Conservation (phyloP, 2,113 vertebrate genomes). For the Chascanopsetta lugubris region DNA sequence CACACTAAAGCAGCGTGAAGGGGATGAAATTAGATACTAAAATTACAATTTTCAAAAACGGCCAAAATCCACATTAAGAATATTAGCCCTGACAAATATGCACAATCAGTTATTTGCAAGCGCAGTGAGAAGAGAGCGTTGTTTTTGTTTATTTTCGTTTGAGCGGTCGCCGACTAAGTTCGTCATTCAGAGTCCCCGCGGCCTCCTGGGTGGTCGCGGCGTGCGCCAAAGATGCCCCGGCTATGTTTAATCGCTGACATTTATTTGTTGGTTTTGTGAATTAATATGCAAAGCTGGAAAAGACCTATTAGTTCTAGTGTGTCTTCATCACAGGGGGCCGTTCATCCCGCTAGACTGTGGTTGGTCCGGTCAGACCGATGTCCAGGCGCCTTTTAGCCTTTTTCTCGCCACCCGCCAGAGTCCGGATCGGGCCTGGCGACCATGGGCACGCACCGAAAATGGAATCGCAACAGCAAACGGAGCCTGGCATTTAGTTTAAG, state of each 20-base stretch:
- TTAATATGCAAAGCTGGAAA: constrained; percentile 79
- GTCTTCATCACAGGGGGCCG: constrained; percentile 73
- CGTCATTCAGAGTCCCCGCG: constrained; percentile 49
- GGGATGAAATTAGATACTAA: constrained; percentile 61
- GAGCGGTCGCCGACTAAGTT: constrained; percentile 50
- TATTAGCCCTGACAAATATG: constrained; percentile 20
- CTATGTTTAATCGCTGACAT: constrained; percentile 75
- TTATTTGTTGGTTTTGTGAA: constrained; percentile 80
- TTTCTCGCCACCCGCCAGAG: constrained; percentile 20
- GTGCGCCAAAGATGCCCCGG: constrained; percentile 71
- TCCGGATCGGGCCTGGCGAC: constrained; percentile 34
- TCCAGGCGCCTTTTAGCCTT: constrained; percentile 21
- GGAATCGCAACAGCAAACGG: constrained; percentile 44
- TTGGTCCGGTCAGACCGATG: constrained; percentile 54
- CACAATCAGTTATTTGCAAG: constrained; percentile 58
- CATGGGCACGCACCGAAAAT: not conserved
- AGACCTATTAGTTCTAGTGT: constrained; percentile 67
- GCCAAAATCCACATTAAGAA: constrained; percentile 21
- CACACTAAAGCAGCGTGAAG: constrained; percentile 65
- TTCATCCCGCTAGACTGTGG: constrained; percentile 80
- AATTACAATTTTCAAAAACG: constrained; percentile 45
- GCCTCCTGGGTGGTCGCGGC: constrained; percentile 73
- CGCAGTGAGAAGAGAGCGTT: constrained; percentile 28
- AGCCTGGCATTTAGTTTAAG: constrained; percentile 36
- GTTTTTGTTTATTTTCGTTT: constrained; percentile 65